phyloP scores from a whole-genome alignment of 2,888 invertebrate genomes.

The Theretra japonica region DNA sequence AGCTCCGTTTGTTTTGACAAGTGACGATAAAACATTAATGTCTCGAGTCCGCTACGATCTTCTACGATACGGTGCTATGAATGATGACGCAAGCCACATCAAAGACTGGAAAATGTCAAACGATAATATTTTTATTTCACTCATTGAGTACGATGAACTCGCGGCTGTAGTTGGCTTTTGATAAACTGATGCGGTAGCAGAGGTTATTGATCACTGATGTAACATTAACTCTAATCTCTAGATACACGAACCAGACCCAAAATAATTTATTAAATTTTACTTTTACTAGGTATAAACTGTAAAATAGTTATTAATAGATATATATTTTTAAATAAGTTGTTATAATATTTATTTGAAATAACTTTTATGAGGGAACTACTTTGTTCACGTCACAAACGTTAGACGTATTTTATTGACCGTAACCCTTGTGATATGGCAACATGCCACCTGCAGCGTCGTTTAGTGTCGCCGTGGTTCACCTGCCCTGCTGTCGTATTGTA shows the following conservation, averaged over 20 bases:
- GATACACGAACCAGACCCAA: background rate
- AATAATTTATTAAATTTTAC: background rate
- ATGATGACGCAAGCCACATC: slow-evolving; percentile 49
- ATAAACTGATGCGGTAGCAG: background rate
- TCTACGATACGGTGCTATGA: slow-evolving; percentile 20
- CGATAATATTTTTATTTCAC: slow-evolving; percentile 43
- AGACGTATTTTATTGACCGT: slow-evolving; percentile 8
- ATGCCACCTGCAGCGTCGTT: slow-evolving; percentile 54
- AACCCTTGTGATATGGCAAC: slow-evolving; percentile 50
- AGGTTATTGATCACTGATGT: slow-evolving; percentile 1
- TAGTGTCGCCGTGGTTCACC: slow-evolving; percentile 63
- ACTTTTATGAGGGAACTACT: slow-evolving; percentile 13
- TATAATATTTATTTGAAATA: slow-evolving; percentile 6
- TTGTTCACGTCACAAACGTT: slow-evolving; percentile 7
- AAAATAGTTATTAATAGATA: background rate
- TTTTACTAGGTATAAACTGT: background rate
- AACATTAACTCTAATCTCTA: background rate
- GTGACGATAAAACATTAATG: slow-evolving; percentile 49
- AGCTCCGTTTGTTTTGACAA: slow-evolving; percentile 46
- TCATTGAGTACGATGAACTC: slow-evolving; percentile 50
- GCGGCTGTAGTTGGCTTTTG: slow-evolving; percentile 13
- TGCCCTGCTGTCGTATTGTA: slow-evolving; percentile 42
- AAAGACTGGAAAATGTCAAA: slow-evolving; percentile 53
- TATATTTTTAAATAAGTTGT: background rate
- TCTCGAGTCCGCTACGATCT: slow-evolving; percentile 34